A percentile compares a stretch with the other conserved stretches of the same genome.
These are phyloP conservation scores for Caenorhabditis inopinata DNA, from an alignment of 1,140 invertebrate species.

Conservation along the genomic window DNA sequence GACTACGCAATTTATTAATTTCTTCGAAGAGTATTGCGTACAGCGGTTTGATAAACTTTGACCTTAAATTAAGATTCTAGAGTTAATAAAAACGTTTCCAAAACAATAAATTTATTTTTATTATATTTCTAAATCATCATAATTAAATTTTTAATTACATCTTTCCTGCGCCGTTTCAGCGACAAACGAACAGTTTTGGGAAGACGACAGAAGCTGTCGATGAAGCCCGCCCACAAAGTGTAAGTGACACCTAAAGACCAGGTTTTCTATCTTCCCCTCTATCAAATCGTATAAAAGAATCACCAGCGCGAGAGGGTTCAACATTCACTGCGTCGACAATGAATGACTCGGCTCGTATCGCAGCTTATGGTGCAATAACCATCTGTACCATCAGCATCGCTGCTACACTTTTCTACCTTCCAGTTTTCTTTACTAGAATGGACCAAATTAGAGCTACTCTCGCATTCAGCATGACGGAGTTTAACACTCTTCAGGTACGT, in stretches of 20 bases:
- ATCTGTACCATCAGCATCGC: slow-evolving; percentile 37
- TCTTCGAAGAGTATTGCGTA: too few species aligned
- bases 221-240: slow-evolving; percentile 1
- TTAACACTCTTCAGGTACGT: slow-evolving; percentile 33
- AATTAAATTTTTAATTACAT: background rate
- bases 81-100: too few species aligned
- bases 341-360: slow-evolving; percentile 26
- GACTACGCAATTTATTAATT: too few species aligned
- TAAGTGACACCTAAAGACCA: slow-evolving; percentile 12
- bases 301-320: background rate
- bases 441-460: slow-evolving; percentile 14
- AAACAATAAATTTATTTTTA: too few species aligned
- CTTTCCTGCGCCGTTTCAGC: background rate
- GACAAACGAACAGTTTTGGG: background rate
- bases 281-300: slow-evolving; percentile 6
- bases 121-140: too few species aligned
- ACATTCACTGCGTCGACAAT: slow-evolving; percentile 13
- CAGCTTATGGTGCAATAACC: slow-evolving; percentile 35
- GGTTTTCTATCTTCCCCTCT: background rate
- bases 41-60: too few species aligned
- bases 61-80: too few species aligned
- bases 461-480: slow-evolving; percentile 35
- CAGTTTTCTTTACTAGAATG: slow-evolving; percentile 16
- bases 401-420: slow-evolving; percentile 36
- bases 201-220: background rate